These are phyloP conservation scores for Lasioglossum malachurum DNA, from an alignment of 2,888 invertebrate genomes.

Conservation along the genomic window DNA sequence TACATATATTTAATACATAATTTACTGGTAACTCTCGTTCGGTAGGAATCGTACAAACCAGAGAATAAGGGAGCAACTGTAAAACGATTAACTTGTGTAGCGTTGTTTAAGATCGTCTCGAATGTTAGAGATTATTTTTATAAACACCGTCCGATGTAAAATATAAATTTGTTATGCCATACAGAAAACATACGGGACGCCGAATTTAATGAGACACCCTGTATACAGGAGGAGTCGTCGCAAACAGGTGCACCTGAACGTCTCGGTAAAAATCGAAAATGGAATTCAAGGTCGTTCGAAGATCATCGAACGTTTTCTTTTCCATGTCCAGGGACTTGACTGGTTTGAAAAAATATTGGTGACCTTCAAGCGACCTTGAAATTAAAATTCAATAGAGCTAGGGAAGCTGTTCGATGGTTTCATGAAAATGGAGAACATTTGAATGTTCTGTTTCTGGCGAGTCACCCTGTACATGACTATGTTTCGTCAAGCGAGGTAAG, in stretches of 20 bases:
- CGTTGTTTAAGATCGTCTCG: slow-evolving; percentile 12
- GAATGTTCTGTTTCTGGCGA: neutral
- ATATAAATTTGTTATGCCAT: slow-evolving; percentile 41
- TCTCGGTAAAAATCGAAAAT: neutral
- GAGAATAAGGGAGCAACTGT: slow-evolving; percentile 25
- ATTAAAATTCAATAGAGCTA: neutral
- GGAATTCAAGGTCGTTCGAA: neutral
- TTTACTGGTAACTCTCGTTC: slow-evolving; percentile 42
- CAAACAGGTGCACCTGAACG: neutral
- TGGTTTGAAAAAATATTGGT: neutral
- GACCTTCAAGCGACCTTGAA: neutral
- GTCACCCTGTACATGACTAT: neutral
- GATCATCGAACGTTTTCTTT: neutral
- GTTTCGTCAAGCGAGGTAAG: neutral
- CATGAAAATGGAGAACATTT: neutral
- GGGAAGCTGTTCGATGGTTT: neutral
- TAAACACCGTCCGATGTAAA: slow-evolving; percentile 36
- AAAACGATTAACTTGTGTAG: slow-evolving; percentile 35
- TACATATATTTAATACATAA: slow-evolving; percentile 30
- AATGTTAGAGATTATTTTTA: slow-evolving; percentile 14
- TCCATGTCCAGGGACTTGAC: neutral
- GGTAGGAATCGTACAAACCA: slow-evolving; percentile 46
- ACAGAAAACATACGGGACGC: neutral
- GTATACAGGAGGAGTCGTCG: neutral
- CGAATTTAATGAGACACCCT: neutral